Evolutionary conservation across 2,888 invertebrate genomes (phyloP).

Genomic region (Horisme vitalbata): DNA sequence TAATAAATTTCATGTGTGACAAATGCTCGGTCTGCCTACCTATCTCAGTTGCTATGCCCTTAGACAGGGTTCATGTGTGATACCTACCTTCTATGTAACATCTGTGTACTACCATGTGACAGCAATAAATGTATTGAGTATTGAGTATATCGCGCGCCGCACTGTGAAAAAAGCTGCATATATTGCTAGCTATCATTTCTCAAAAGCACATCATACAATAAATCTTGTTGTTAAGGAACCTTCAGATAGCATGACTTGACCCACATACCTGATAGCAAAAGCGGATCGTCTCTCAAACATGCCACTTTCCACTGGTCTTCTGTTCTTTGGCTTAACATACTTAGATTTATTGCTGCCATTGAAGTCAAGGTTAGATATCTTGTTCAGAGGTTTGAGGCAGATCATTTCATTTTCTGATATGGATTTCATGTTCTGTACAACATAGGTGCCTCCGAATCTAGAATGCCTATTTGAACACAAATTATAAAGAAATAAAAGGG

Average conservation of each 20-base stretch:
- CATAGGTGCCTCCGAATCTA: constrained; percentile 96
- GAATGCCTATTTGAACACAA: constrained; percentile 87
- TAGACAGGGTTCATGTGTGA: no score
- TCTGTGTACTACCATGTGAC: no score
- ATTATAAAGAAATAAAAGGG: not conserved
- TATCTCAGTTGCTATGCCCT: no score
- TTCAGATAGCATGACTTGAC: not conserved
- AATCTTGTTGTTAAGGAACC: not conserved
- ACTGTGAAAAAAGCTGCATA: no score
- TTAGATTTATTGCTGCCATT: constrained; percentile 84
- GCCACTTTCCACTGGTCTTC: constrained; percentile 86
- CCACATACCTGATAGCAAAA: constrained; percentile 88
- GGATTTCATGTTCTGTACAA: constrained; percentile 96
- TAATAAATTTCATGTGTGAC: no score
- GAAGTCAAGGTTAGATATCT: constrained; percentile 90
- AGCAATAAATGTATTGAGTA: no score
- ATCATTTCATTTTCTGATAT: constrained; percentile 94
- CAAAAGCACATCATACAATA: no score
- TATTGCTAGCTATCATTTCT: no score
- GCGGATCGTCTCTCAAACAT: constrained; percentile 90
- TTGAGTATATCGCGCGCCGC: no score
- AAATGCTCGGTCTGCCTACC: no score
- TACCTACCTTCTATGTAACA: no score
- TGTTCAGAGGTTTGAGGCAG: constrained; percentile 92
- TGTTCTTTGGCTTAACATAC: constrained; percentile 87